Base-by-base conservation (phyloP, 92 coral and sea anemone genomes). In the Siderastrea radians region DNA sequence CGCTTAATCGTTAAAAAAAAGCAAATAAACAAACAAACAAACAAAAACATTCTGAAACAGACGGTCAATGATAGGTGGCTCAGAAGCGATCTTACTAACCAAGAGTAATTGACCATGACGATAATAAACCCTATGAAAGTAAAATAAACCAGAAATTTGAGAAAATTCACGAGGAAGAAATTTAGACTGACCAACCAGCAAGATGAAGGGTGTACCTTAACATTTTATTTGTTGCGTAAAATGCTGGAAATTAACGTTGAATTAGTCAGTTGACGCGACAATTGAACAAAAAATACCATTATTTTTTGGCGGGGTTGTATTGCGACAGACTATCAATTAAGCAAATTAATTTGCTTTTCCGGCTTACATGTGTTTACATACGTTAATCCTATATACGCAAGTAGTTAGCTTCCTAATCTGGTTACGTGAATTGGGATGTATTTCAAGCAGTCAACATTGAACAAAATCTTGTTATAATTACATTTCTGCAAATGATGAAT, bases 331-430 rank as follows among this genome's bases (percentile, higher is more conserved):
- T 9, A 38, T 68, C 48, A 11, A 55, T 68, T 44, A 44, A 45
- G 45, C 11, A 44, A 74, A 74, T 74, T 74, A 74, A 74, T 74
- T 80, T 48, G 63, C 16, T 11, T 66, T 80, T 67, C 75, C 84
- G 84, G 62, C 6, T 50, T 67, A 51, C 64, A 67, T n/a, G 7
- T 80, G 84, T 80, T 66, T 80, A 66, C 84, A 55, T 6, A 66
- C 14, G 58, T 43, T 80, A 43, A 79, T 79, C 84, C 72, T 58
- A 11, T 26, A 26, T 49, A 26, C 38, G n/a, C 16, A 74, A 74
- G 17, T 54, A 52, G 7, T 16, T 46, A 9, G 11, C 10, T 17
- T 11, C 62, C 48, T 74, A 74, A 74, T 74, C 78, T 19, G 9
- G 53, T 74, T 51, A 52, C n/a, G 2, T 74, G 46, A 74, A 74